Base-by-base conservation (phyloP, 2,797 vertebrate genomes). In the Falco cherrug region DNA sequence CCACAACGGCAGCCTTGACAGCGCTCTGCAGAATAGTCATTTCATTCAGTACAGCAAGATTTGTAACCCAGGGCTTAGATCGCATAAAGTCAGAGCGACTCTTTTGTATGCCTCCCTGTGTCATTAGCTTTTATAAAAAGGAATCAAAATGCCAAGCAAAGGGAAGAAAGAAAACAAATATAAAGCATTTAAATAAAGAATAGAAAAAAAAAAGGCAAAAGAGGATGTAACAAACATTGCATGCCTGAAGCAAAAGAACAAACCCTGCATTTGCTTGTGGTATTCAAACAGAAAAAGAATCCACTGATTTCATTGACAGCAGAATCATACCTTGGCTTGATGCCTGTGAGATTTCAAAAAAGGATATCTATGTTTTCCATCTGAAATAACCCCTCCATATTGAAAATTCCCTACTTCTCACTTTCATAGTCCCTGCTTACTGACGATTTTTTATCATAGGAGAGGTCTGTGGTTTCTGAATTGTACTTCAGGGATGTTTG, bases 1-100 rank as follows among this genome's bases (percentile, higher is more conserved):
- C 70, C 60, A 57, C 43, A 41, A 6, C 0, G 0, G n/a, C 0
- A 0, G 21, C 35, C 70, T 79, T 1, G 0, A 41, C 67, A 53
- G 24, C 0, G 0, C 24, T 9, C 39, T 26, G 39, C 57, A 80
- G 64, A 83, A 51, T 25, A 61, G 24, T 47, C 8, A 53, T 70
- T 90, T 86, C 57, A n/a, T 90, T 91, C 73, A 37, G 45, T 26
- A 71, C 1, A 3, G 63, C 33, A 63, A 50, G 50, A 76, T 54
- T 76, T 4, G 2, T 79, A 84, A 88, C 10, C 57, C 80, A 90
- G 28, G 69, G 73, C 47, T 96, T 67, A 25, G 43, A 89, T 31
- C 33, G 48, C 64, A 19, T 29, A 14, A 83, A 91, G 28, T n/a
- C 64, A 71, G 64, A 93, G 57, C 1, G 9, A 65, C 26, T 65